Evolutionary conservation across 2,888 invertebrate species (phyloP).

Genomic region (Sepioteuthis lessoniana): DNA sequence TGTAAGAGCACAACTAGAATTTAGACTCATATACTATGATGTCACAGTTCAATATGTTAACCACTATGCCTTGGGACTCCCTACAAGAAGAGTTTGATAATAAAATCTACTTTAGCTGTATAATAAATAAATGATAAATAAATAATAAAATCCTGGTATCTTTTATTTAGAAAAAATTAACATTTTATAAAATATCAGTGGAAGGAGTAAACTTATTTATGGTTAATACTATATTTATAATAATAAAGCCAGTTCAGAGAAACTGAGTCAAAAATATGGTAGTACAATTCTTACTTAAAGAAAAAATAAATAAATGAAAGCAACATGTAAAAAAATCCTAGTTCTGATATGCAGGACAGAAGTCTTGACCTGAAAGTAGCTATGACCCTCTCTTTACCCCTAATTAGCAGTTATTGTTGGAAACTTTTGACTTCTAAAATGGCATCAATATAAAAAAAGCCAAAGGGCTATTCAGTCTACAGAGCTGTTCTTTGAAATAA

Average conservation of each 20-base stretch:
- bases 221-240: neutral
- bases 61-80: too few species aligned
- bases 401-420: constrained; percentile 21
- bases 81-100: too few species aligned
- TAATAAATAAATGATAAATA: too few species aligned
- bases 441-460: neutral
- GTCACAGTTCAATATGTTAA: too few species aligned
- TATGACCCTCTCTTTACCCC: neutral
- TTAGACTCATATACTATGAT: too few species aligned
- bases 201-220: too few species aligned
- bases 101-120: too few species aligned
- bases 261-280: neutral
- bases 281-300: neutral
- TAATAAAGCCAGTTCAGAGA: neutral
- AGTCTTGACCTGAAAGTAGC: neutral
- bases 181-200: too few species aligned
- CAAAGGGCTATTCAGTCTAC: constrained; percentile 7
- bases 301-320: neutral
- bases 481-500: neutral
- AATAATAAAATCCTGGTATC: too few species aligned
- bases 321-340: neutral
- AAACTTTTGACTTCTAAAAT: neutral
- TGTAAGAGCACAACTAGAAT: too few species aligned
- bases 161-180: too few species aligned
- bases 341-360: neutral